Percentiles rank a stretch among this genome's conserved stretches.
These are phyloP conservation scores for Aphelinus certus DNA, from an alignment of 1,140 invertebrate species.

Conservation along the genomic window DNA sequence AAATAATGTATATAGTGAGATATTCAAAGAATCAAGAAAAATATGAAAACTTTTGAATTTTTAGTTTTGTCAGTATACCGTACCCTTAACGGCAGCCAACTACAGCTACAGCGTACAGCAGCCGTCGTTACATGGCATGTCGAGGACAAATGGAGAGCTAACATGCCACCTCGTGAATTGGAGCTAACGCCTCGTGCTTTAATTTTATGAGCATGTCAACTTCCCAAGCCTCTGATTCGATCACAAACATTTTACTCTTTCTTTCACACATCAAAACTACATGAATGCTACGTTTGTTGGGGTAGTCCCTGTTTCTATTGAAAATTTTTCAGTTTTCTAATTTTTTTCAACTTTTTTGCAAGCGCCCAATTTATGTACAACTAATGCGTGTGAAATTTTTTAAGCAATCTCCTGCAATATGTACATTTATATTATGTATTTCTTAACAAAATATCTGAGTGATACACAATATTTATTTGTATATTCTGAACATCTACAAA, in stretches of 20 bases:
- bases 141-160: slow-evolving; percentile 33
- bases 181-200: slow-evolving; percentile 41
- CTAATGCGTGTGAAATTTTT: background rate
- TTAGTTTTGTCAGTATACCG: slow-evolving; percentile 43
- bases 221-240: slow-evolving; percentile 37
- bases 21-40: background rate
- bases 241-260: slow-evolving; percentile 33
- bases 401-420: background rate
- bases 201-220: slow-evolving; percentile 40
- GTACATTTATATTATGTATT: too few species aligned
- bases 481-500: too few species aligned
- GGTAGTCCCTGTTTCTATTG: slow-evolving; percentile 32
- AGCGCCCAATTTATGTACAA: background rate
- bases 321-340: slow-evolving; percentile 12
- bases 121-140: slow-evolving; percentile 27
- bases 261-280: slow-evolving; percentile 33
- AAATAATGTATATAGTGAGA: too few species aligned
- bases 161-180: slow-evolving; percentile 37
- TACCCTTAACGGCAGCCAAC: slow-evolving; percentile 41
- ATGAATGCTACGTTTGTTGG: slow-evolving; percentile 18
- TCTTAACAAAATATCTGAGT: too few species aligned
- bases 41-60: slow-evolving; percentile 26
- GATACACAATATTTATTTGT: too few species aligned
- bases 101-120: slow-evolving; percentile 48
- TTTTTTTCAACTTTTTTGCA: slow-evolving; percentile 23